phyloP scores from a whole-genome alignment of 2,888 invertebrate genomes.

The Caenorhabditis imperialis region DNA sequence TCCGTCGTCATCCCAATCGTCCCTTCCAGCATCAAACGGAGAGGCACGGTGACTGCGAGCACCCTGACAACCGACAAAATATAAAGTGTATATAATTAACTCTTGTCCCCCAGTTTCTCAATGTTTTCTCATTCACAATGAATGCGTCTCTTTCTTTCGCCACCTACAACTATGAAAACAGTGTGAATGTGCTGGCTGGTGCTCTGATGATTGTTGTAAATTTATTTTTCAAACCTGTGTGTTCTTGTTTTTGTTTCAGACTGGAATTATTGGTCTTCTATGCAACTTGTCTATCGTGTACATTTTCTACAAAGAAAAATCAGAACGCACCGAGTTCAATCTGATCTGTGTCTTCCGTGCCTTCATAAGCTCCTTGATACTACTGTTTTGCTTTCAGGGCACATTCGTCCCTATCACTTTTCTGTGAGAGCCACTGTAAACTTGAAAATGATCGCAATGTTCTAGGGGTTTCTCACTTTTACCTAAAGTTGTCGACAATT shows the following conservation, averaged over 20 bases:
- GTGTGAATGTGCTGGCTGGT: background rate
- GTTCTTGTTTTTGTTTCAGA: conserved; percentile 3
- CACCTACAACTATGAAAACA: background rate
- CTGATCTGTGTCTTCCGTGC: conserved; percentile 40
- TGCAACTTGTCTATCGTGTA: conserved; percentile 24
- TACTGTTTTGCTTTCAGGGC: conserved; percentile 13
- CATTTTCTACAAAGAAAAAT: conserved; percentile 25
- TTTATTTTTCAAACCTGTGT: background rate
- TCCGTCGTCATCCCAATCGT: background rate
- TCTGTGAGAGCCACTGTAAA: conserved; percentile 11
- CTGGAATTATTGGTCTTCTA: conserved; percentile 23
- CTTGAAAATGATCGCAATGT: background rate
- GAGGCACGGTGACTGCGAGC: background rate
- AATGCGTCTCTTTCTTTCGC: background rate
- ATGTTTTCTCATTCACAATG: background rate
- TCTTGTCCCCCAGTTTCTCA: background rate
- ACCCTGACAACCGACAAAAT: background rate
- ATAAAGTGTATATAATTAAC: too few species aligned
- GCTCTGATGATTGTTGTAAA: conserved; percentile 1
- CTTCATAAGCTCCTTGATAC: conserved; percentile 22
- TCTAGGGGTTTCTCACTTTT: conserved; percentile 40
- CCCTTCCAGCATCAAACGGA: too few species aligned
- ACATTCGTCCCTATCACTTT: conserved; percentile 30
- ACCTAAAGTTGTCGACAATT: conserved; percentile 4
- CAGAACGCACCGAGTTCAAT: conserved; percentile 40